Conservation (phyloP, 2,113 vertebrate genomes). For the Ailurus styani region DNA sequence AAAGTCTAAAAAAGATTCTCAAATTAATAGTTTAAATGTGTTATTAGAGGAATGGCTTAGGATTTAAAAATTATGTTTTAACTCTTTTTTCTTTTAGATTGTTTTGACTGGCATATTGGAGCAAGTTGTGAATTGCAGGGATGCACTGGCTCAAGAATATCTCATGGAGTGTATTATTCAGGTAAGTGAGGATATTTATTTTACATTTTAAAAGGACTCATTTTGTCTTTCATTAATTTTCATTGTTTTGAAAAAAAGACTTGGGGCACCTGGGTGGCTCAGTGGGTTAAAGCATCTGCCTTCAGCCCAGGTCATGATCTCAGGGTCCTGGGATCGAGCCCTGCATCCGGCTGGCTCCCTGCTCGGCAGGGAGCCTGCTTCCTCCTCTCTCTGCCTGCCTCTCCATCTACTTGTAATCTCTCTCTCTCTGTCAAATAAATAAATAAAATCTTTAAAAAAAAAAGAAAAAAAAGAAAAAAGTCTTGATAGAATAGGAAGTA, state of each 20-base stretch:
- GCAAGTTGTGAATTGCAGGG: slow-evolving; percentile 98
- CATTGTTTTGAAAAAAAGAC: not conserved
- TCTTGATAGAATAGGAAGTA: no score
- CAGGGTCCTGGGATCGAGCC: not conserved
- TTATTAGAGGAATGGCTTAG: not conserved
- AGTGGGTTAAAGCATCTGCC: not conserved
- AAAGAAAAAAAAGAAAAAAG: no score
- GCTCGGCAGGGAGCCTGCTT: not conserved
- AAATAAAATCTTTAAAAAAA: no score
- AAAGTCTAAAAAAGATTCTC: not conserved
- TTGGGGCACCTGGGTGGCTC: not conserved
- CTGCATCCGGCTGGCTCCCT: not conserved
- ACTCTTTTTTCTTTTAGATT: slow-evolving; percentile 80
- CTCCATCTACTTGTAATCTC: no score
- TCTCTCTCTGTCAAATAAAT: no score
- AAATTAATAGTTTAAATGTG: not conserved
- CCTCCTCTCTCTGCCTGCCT: no score
- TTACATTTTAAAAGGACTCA: not conserved
- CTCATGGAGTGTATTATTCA: slow-evolving; percentile 99
- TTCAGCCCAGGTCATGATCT: not conserved
- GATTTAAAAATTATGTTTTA: not conserved
- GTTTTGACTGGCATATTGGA: slow-evolving; percentile 96
- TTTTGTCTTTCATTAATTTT: slow-evolving; percentile 5
- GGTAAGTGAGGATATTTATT: slow-evolving; percentile 79
- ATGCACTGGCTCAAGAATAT: slow-evolving; percentile 98